Base-by-base conservation (phyloP, 1,140 invertebrate genomes). In the Orius laevigatus region DNA sequence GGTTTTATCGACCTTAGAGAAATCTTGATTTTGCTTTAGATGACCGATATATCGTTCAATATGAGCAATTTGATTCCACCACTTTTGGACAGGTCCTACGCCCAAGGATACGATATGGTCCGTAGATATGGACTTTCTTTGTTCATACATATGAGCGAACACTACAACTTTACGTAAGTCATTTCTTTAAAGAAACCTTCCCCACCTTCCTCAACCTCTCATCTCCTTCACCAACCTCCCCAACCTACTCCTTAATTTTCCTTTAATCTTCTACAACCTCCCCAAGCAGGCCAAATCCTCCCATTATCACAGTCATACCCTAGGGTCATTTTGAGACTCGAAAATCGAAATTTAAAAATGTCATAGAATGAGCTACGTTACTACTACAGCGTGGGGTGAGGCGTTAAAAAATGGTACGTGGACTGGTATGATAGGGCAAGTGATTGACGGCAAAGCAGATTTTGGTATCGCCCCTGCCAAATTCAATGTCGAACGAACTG, bases 41-140 rank as follows among this genome's bases (percentile, higher is more conserved):
- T 50, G 48, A 36, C 35, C 6, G 48, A 50, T 18, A 43, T 50
- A 6, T 15, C 43, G 16, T 44, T 50, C 38, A 50, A 50, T 31
- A 14, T 18, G 44, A 16, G 20, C 25, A 44, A 50, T 33, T 32
- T 50, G 4, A 16, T 50, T 12, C 25, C 15, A 11, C 48, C 40
- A 16, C 38, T 50, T 1, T 38, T 50, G 19, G 48, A 50, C 42
- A 50, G 41, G 14, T 16, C 48, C 1, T 44, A 40, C 25, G 32
- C 20, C 6, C 11, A 25, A 2, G 48, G 48, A 35, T 14, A 15
- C n/a, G 48, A 50, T 19, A 50, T 44, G 40, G 41, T 50, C 10
- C 40, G 48, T 2, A 25, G 48, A 10, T 50, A 44, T 16, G 48
- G 48, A 1, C 33, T 50, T 3, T 15, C 48, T 14, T 15, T 50